phyloP scores from a whole-genome alignment of 2,888 invertebrate genomes.

The Mantis religiosa region DNA sequence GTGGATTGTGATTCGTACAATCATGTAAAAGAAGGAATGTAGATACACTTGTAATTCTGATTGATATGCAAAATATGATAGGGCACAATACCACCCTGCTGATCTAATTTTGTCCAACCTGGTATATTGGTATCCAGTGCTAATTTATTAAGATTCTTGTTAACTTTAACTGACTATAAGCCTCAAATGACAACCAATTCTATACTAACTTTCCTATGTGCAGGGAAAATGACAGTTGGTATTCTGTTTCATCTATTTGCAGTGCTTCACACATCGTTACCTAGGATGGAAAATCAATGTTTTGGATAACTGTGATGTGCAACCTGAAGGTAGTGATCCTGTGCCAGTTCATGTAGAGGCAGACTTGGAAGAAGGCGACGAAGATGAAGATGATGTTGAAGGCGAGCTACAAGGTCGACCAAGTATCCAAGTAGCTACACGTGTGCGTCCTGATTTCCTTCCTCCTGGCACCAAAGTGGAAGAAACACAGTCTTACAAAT shows the following conservation, averaged over 20 bases:
- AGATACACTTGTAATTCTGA: no score
- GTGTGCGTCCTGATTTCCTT: slow-evolving; percentile 58
- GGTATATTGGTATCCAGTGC: no score
- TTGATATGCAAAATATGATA: no score
- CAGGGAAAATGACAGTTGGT: neutral
- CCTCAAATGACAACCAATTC: no score
- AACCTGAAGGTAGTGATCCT: slow-evolving; percentile 38
- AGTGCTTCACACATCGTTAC: slow-evolving; percentile 91
- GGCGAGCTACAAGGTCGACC: slow-evolving; percentile 53
- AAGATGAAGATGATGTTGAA: slow-evolving; percentile 39
- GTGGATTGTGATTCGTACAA: no score
- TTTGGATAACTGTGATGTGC: slow-evolving; percentile 69
- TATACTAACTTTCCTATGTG: no score
- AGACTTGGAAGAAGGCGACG: slow-evolving; percentile 41
- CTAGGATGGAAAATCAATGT: slow-evolving; percentile 95
- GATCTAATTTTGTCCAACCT: no score
- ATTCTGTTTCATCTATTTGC: slow-evolving; percentile 40
- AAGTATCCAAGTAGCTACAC: slow-evolving; percentile 62
- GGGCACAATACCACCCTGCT: no score
- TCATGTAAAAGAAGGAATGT: no score
- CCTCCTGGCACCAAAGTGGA: slow-evolving; percentile 34
- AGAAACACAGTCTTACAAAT: neutral
- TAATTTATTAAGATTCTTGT: no score
- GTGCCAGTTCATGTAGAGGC: slow-evolving; percentile 47
- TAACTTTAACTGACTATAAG: no score